Percentiles rank a stretch among this genome's conserved stretches.
These are phyloP conservation scores for Phylloscopus collybita DNA, from an alignment of 2,797 vertebrate genomes.

Conservation along the genomic window DNA sequence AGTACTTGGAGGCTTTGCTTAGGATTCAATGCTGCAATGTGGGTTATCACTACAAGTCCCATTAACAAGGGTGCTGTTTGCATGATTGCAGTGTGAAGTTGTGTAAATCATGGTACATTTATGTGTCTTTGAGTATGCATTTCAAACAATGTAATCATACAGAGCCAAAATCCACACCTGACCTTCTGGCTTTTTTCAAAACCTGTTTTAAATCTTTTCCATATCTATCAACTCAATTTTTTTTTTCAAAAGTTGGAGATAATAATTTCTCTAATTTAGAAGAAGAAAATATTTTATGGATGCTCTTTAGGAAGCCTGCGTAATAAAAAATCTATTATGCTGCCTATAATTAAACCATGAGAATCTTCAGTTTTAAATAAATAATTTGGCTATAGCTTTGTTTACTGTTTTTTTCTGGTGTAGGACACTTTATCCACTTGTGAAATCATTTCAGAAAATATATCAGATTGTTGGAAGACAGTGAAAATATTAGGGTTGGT, in stretches of 20 bases:
- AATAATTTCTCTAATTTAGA: not conserved
- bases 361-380: not conserved
- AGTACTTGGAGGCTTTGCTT: not conserved
- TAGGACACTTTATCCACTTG: not conserved
- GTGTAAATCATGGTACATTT: not conserved
- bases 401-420: not conserved
- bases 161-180: not conserved
- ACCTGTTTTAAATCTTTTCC: not conserved
- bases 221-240: not conserved
- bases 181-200: not conserved
- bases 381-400: not conserved
- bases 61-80: not conserved
- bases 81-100: not conserved
- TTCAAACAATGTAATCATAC: not conserved
- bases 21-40: not conserved
- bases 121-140: not conserved
- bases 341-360: not conserved
- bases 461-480: not conserved
- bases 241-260: not conserved
- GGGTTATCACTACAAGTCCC: not conserved
- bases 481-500: not conserved
- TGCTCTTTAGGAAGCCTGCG: not conserved
- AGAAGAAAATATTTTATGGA: not conserved
- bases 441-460: not conserved
- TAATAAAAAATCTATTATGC: not conserved